Conservation (phyloP, 2,888 invertebrate genomes). For the Celastrina argiolus region DNA sequence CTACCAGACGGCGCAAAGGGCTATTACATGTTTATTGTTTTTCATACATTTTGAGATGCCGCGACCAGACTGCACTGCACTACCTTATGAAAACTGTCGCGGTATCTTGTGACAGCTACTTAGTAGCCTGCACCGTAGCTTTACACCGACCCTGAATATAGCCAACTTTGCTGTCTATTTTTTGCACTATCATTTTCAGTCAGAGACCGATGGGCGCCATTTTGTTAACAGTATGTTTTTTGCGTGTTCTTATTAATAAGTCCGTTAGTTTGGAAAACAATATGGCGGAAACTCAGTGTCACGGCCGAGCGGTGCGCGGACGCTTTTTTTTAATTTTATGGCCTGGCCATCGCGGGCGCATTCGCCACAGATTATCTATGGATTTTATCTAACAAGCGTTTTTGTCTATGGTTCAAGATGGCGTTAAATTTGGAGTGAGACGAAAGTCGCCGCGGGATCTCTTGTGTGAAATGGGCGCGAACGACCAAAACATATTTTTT, state of each 20-base stretch:
- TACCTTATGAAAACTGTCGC: too few species aligned
- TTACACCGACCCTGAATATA: not conserved
- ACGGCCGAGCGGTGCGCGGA: conserved; percentile 40
- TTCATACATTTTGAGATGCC: too few species aligned
- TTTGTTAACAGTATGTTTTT: conserved; percentile 11
- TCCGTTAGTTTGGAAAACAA: conserved; percentile 5
- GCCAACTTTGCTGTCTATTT: not conserved
- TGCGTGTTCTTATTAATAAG: not conserved
- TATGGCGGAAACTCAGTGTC: conserved; percentile 38
- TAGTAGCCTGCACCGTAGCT: not conserved
- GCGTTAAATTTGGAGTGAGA: not conserved
- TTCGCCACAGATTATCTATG: conserved; percentile 32
- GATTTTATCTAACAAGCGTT: conserved; percentile 22
- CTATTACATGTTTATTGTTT: too few species aligned
- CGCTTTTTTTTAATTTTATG: conserved; percentile 34
- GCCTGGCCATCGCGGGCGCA: conserved; percentile 32
- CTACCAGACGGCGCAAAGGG: too few species aligned
- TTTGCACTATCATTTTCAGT: not conserved
- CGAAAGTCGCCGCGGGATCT: not conserved
- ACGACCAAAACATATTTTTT: not conserved
- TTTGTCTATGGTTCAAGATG: not conserved
- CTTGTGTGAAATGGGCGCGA: not conserved
- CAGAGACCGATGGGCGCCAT: not conserved
- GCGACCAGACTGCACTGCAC: too few species aligned
- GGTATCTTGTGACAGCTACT: not conserved